phyloP scores from a whole-genome alignment of 2,888 invertebrate species.

The Coleophora deauratella region DNA sequence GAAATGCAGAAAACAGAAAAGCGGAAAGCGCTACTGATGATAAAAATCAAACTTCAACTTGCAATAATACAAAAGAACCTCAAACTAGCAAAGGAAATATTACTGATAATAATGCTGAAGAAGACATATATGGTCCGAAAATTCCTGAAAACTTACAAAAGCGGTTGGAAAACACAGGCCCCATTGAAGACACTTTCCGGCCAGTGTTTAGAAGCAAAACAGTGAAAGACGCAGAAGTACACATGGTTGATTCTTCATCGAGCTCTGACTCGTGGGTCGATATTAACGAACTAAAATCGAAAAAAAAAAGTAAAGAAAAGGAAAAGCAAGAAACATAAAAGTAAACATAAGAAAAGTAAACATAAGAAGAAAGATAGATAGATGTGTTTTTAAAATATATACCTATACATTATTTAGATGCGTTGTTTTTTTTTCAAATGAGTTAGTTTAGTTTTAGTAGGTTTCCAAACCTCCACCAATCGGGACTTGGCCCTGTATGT shows the following conservation, averaged over 20 bases:
- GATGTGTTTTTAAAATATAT: conserved; percentile 1
- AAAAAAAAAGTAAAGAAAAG: conserved; percentile 60
- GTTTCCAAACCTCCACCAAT: too few relatives aligned
- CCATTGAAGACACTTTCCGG: conserved; percentile 20
- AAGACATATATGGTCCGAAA: conserved; percentile 70
- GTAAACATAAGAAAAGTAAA: conserved; percentile 56
- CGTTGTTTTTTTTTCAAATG: too few relatives aligned
- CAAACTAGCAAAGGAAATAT: conserved; percentile 6
- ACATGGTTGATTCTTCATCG: conserved; percentile 40
- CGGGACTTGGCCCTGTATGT: too few relatives aligned
- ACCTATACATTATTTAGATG: too few relatives aligned
- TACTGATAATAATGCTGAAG: conserved; percentile 11
- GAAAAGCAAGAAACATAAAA: conserved; percentile 59
- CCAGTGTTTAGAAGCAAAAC: conserved; percentile 29
- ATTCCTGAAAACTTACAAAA: conserved; percentile 65
- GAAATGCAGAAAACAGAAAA: conserved; percentile 27
- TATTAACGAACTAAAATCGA: conserved; percentile 44
- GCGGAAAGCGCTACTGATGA: conserved; percentile 10
- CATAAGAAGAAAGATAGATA: conserved; percentile 56
- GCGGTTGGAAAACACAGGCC: conserved; percentile 25
- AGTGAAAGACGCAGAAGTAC: conserved; percentile 21
- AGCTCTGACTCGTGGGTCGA: conserved; percentile 71
- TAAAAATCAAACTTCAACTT: conserved; percentile 11
- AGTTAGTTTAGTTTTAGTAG: too few relatives aligned
- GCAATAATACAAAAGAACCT: conserved; percentile 8